Percentiles rank a stretch among this genome's conserved stretches.
Evolutionary conservation across 1,140 invertebrate genomes (phyloP).

Genomic region (Tetragnatha versicolor): DNA sequence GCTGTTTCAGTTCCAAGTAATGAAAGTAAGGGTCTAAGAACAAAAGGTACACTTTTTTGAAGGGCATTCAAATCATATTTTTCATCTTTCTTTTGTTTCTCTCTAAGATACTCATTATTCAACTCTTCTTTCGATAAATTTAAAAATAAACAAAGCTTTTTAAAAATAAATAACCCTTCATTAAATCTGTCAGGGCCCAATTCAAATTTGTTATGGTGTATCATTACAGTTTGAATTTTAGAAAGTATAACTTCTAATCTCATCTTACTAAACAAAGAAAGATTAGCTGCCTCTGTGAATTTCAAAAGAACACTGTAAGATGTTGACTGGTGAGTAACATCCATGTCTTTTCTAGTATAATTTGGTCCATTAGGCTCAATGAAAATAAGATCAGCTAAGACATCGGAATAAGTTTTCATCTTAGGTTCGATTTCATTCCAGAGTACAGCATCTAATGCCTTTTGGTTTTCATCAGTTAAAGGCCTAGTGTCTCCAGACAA

Average conservation of each 20-base stretch:
- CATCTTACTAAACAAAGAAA: constrained; percentile 14
- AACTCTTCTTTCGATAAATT: not conserved
- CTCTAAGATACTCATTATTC: constrained; percentile 9
- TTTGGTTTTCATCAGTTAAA: constrained; percentile 40
- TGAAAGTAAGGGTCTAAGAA: constrained; percentile 4
- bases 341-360: constrained; percentile 41
- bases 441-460: constrained; percentile 31
- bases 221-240: constrained; percentile 36
- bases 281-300: constrained; percentile 30
- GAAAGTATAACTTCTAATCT: not conserved
- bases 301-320: constrained; percentile 34
- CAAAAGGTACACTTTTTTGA: not conserved
- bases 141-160: constrained; percentile 28
- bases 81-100: not conserved
- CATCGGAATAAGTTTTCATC: not conserved
- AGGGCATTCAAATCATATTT: constrained; percentile 4
- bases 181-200: constrained; percentile 48
- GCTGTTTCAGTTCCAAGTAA: not conserved
- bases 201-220: constrained; percentile 50
- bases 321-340: constrained; percentile 39
- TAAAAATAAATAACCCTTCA: constrained; percentile 46
- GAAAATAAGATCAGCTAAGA: constrained; percentile 30
- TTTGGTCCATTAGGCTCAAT: constrained; percentile 46
- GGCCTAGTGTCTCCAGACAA: constrained; percentile 36
- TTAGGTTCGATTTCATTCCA: constrained; percentile 38